These are phyloP conservation scores for Periparus ater DNA, from an alignment of 2,797 vertebrate species.

Conservation along the genomic window DNA sequence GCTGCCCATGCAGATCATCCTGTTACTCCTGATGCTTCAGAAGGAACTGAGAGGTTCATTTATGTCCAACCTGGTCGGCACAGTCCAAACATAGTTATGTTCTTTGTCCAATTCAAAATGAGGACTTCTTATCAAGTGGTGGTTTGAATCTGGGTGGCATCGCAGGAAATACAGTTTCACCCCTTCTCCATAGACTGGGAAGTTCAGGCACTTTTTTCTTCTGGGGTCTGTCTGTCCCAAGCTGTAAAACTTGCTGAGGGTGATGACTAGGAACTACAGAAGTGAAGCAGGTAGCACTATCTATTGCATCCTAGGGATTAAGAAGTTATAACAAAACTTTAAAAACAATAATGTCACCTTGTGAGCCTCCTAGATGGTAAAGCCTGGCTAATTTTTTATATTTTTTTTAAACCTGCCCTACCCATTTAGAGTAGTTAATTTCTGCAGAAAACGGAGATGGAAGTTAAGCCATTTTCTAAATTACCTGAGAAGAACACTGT, in stretches of 20 bases:
- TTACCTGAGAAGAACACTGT: not conserved
- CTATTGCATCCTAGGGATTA: not conserved
- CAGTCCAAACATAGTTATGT: not conserved
- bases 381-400: not conserved
- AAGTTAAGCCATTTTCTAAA: not conserved
- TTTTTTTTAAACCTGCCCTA: not conserved
- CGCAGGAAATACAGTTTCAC: not conserved
- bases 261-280: not conserved
- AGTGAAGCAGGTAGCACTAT: not conserved
- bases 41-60: not conserved
- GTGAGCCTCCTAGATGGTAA: not conserved
- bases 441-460: not conserved
- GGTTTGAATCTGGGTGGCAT: not conserved
- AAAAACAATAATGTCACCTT: not conserved
- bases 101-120: not conserved
- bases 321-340: not conserved
- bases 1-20: not conserved
- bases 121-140: not conserved
- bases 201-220: not conserved
- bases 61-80: not conserved
- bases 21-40: not conserved
- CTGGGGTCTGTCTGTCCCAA: not conserved
- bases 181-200: not conserved
- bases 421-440: not conserved
- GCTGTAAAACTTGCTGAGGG: not conserved